Evolutionary conservation across 2,113 vertebrate genomes (phyloP), one percentile per base, ranked within the genome.

Genomic region (Eulemur rufifrons): DNA sequence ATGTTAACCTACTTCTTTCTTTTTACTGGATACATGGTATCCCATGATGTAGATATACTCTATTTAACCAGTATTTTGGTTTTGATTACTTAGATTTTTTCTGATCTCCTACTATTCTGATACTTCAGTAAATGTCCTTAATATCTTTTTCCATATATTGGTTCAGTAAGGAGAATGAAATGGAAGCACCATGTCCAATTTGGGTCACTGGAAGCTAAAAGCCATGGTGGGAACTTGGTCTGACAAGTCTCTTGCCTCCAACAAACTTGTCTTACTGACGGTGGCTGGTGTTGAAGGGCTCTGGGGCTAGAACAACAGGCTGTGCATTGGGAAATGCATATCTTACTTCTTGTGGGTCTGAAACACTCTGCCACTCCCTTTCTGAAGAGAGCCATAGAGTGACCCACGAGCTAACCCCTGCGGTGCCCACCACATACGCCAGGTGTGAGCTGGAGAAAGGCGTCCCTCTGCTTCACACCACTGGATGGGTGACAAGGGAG

Each of bases 301-400:
- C 8, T 21, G 13, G 12, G 45, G n/a, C 10, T 8, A 34, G 42
- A 84, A 84, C 29, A 23, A n/a, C 45, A 1, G 18, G 50, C 14
- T 6, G 8, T 25, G n/a, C 32, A 0, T 5, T 45, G n/a, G 20
- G 34, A 56, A 61, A 87, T 0, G 6, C 2, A 0, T 52, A 27
- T 6, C 29, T 92, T 14, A 47, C 54, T 88, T 77, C 68, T 37
- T 1, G 0, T 52, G 73, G 21, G 1, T 59, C 78, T 52, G 54
- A 50, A 4, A 68, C 34, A 77, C 61, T 50, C 21, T 2, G 20
- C 21, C 64, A 64, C 37, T 69, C 56, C 37, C 73, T 63, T n/a
- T 66, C 34, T 81, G 77, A 76, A 86, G 74, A 94, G 8, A 88
- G 14, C 17, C 59, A 66, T 1, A 56, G 82, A 50, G 39, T 8